Evolutionary conservation across 2,113 vertebrate genomes (phyloP), one percentile per base, ranked within the genome.

Genomic region (Myotis yumanensis): DNA sequence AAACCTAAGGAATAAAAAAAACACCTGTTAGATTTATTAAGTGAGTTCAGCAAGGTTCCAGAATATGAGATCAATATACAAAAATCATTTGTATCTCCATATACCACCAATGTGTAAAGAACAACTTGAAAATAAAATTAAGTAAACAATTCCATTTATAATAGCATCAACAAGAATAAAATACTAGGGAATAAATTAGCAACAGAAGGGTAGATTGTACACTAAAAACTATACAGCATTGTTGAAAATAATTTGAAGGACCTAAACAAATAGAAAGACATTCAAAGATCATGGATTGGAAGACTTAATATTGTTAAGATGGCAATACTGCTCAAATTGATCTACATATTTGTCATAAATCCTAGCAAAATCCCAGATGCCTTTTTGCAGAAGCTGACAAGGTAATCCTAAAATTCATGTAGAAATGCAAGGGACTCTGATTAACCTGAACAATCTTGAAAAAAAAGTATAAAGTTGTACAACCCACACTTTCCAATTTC

Each of bases 351-450:
- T 18, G 51, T 46, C 30, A 48, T 25, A 83, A 85, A n/a, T 3
- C 17, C 57, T 51, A 93, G 35, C 52, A 89, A 89, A 88, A 90
- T 51, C 16, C 30, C 28, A 79, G n/a, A 43, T 51, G 20, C 7
- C 25, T 64, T 79, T 62, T 62, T 80, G 23, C 7, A 93, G 28
- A 91, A 95, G 77, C 23, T 76, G 52, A 86, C 12, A 84, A 77
- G 15, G 5, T 76, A 32, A 89, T 54, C 18, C 69, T 96, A 90
- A 92, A 94, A 82, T 95, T 89, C 28, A 82, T 86, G 73, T 82
- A n/a, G 32, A 75, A 92, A 89, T 85, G 14, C 23, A 54, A 86
- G 30, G 18, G 20, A 54, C 32, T 2, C 23, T 79, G 54, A 91
- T 59, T 75, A 84, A 51, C n/a, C 11, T 76, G 76, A 83, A 87